A percentile compares a stretch with the other conserved stretches of the same genome.
Evolutionary conservation across 2,113 vertebrate genomes (phyloP).

Genomic region (Rhipidura dahli): DNA sequence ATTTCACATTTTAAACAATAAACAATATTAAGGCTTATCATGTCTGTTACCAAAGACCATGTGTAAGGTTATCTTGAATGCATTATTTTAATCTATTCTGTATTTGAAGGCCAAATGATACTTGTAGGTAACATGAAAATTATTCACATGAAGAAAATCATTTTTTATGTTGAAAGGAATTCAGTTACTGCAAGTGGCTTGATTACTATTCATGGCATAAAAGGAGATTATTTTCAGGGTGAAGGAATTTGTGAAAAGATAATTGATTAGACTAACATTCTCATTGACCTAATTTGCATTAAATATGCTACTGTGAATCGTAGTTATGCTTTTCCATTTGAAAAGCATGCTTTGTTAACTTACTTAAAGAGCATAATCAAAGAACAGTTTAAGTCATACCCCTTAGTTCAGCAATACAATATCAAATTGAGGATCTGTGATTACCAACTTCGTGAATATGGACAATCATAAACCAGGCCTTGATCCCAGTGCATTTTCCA

Average conservation of each 20-base stretch:
- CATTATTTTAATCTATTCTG: not conserved
- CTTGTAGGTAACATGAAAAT: not conserved
- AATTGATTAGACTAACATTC: constrained; percentile 58
- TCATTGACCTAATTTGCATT: constrained; percentile 62
- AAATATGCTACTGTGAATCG: constrained; percentile 45
- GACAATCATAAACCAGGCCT: not conserved
- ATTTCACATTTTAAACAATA: not conserved
- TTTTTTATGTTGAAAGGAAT: not conserved
- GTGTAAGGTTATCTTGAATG: not conserved
- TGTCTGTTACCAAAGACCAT: not conserved
- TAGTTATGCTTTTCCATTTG: constrained; percentile 42
- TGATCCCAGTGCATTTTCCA: not conserved
- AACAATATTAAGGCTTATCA: not conserved
- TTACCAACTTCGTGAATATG: not conserved
- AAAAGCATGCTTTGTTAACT: constrained; percentile 36
- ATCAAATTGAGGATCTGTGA: not conserved
- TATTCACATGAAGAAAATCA: not conserved
- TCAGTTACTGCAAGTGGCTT: not conserved
- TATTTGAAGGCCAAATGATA: not conserved
- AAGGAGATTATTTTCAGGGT: constrained; percentile 41
- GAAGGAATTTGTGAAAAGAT: constrained; percentile 47
- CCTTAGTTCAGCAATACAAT: not conserved
- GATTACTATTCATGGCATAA: constrained; percentile 46
- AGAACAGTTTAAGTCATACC: not conserved
- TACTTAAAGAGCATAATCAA: constrained; percentile 24